Evolutionary conservation across 1,140 invertebrate genomes (phyloP).

Genomic region (Hermatobates lingyangjiaoensis): DNA sequence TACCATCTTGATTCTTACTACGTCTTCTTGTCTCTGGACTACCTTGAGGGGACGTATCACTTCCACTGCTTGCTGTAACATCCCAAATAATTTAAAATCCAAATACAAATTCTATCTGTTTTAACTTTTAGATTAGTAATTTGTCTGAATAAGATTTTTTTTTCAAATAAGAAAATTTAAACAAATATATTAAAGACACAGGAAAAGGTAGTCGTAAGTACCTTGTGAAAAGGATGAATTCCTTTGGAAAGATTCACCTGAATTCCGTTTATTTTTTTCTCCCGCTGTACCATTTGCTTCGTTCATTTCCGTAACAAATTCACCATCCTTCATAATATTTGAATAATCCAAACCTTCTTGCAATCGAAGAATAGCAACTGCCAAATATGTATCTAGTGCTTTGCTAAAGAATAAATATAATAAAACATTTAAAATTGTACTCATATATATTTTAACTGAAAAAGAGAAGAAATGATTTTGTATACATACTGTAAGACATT

Average conservation of each 20-base stretch:
- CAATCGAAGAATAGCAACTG: constrained; percentile 67
- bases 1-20: constrained; percentile 12
- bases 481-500: constrained; percentile 78
- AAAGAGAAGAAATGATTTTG: background rate
- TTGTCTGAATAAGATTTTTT: no score
- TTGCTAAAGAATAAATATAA: constrained; percentile 38
- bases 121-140: no score
- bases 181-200: background rate
- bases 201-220: constrained; percentile 25
- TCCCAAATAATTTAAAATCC: no score
- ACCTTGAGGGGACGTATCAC: constrained; percentile 37
- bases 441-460: constrained; percentile 3
- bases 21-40: constrained; percentile 25
- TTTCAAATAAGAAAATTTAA: no score
- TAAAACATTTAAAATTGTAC: constrained; percentile 2
- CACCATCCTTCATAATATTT: constrained; percentile 33
- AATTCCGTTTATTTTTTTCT: constrained; percentile 11
- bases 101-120: no score
- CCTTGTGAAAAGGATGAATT: constrained; percentile 42
- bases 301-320: constrained; percentile 17
- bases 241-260: constrained; percentile 24
- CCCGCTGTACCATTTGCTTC: constrained; percentile 2
- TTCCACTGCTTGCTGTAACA: constrained; percentile 43
- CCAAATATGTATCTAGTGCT: constrained; percentile 80
- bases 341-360: constrained; percentile 61